A percentile compares a stretch with the other conserved stretches of the same genome.
Evolutionary conservation across 2,888 invertebrate species (phyloP).

Genomic region (Tetranychus piercei): DNA sequence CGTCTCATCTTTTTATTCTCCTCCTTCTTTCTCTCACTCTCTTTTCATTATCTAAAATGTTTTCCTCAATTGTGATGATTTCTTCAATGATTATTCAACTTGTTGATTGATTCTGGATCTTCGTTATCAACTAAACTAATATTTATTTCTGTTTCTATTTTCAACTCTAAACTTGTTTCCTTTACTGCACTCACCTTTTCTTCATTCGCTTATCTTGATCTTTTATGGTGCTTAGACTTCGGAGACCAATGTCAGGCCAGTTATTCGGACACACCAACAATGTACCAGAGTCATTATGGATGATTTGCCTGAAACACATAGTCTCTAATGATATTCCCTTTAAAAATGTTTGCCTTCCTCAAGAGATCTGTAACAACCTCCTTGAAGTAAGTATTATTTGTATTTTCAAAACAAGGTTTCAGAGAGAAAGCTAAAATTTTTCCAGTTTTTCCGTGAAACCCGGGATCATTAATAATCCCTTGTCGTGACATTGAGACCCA

Average conservation of each 20-base stretch:
- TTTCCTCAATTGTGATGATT: background rate
- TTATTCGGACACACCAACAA: background rate
- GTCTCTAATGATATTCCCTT: conserved; percentile 14
- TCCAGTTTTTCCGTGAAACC: background rate
- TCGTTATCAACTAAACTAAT: background rate
- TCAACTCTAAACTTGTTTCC: background rate
- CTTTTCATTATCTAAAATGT: background rate
- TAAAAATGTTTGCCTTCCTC: conserved; percentile 13
- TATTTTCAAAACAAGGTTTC: background rate
- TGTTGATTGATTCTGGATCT: background rate
- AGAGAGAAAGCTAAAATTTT: background rate
- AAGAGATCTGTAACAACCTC: conserved; percentile 17
- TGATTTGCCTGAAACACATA: conserved; percentile 30
- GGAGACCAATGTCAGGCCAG: background rate
- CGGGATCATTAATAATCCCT: background rate
- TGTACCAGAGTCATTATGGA: background rate
- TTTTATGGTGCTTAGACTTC: background rate
- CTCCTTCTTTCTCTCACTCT: background rate
- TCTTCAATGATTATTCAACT: background rate
- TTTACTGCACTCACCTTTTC: background rate
- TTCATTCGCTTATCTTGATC: background rate
- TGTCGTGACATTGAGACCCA: no score
- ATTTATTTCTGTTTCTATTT: background rate
- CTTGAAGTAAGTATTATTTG: conserved; percentile 13
- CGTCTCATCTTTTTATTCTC: background rate